Evolutionary conservation across 1,140 invertebrate genomes (phyloP).

Genomic region (Brachionus sp.): DNA sequence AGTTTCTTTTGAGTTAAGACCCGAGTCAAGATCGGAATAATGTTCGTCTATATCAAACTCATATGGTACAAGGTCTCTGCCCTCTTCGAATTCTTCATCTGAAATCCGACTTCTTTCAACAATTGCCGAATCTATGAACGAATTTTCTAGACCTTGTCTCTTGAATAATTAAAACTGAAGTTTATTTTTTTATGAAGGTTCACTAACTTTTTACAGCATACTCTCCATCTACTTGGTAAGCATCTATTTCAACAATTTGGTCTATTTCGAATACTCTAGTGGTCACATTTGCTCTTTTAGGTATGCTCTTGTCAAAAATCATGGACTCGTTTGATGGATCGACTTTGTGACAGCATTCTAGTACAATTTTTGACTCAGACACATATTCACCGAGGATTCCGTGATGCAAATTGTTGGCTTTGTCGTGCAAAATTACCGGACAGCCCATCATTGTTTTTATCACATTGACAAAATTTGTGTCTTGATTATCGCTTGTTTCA

Average conservation of each 20-base stretch:
- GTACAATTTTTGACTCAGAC: background rate
- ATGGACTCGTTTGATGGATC: background rate
- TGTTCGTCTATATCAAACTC: background rate
- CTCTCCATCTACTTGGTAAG: constrained; percentile 9
- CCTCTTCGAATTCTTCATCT: background rate
- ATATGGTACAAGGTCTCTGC: constrained; percentile 8
- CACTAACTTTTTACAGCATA: constrained; percentile 5
- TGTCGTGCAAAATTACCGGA: constrained; percentile 3
- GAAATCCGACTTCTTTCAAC: background rate
- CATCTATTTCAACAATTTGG: constrained; percentile 15
- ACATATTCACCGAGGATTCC: background rate
- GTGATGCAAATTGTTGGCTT: background rate
- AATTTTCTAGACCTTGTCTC: background rate
- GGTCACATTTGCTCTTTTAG: background rate
- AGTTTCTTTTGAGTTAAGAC: background rate
- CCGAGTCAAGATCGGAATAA: background rate
- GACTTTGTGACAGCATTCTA: constrained; percentile 35
- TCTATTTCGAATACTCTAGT: background rate
- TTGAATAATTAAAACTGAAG: background rate
- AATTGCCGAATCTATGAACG: constrained; percentile 29
- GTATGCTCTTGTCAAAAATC: constrained; percentile 27
- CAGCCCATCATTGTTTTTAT: constrained; percentile 22
- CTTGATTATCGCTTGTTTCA: background rate
- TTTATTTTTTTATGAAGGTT: background rate
- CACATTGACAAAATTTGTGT: constrained; percentile 16